Evolutionary conservation across 2,888 invertebrate genomes (phyloP).

Genomic region (Limenitis camilla): DNA sequence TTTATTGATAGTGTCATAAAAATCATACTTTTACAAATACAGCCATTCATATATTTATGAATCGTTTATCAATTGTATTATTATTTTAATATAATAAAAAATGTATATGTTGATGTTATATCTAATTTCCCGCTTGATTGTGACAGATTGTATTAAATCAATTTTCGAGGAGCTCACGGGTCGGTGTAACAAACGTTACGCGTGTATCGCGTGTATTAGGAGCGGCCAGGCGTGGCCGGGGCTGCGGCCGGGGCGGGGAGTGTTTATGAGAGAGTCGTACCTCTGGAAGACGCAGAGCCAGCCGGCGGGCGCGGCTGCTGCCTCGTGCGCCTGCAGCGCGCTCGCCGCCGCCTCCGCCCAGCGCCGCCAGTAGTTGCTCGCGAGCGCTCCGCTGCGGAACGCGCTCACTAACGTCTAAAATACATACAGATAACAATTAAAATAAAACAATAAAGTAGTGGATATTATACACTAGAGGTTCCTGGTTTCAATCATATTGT

Average conservation of each 20-base stretch:
- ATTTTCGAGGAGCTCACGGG: too few relatives aligned
- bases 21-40: too few relatives aligned
- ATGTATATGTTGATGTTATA: too few relatives aligned
- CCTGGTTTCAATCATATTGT: too few relatives aligned
- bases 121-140: too few relatives aligned
- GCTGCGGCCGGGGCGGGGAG: slow-evolving; percentile 1
- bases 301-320: slow-evolving; percentile 74
- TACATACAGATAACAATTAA: background rate
- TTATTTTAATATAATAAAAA: too few relatives aligned
- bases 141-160: too few relatives aligned
- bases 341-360: slow-evolving; percentile 64
- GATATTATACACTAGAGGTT: too few relatives aligned
- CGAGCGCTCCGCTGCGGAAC: slow-evolving; percentile 68
- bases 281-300: slow-evolving; percentile 79
- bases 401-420: slow-evolving; percentile 72
- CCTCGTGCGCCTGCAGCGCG: slow-evolving; percentile 71
- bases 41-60: too few relatives aligned
- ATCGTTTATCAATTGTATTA: too few relatives aligned
- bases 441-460: background rate
- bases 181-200: background rate
- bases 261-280: slow-evolving; percentile 51
- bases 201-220: background rate
- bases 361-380: slow-evolving; percentile 60
- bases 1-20: too few relatives aligned
- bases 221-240: background rate